Conservation (phyloP, 2,888 invertebrate species). For the Listrodromus nycthemerus region DNA sequence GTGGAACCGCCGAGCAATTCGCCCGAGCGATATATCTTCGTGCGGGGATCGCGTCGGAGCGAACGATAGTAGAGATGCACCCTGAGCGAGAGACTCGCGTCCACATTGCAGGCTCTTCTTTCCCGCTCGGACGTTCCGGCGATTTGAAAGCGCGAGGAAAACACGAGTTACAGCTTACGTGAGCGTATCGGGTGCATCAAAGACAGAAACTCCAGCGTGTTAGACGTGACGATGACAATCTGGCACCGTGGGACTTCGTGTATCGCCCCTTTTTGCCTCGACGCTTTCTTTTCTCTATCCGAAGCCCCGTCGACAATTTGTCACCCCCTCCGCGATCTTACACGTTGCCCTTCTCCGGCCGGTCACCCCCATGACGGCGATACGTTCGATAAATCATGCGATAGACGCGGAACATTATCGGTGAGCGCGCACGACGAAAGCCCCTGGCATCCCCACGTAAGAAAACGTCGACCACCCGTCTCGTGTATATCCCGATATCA, state of each 20-base stretch:
- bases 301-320: constrained; percentile 69
- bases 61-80: constrained; percentile 40
- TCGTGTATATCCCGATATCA: constrained; percentile 28
- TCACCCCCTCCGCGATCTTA: constrained; percentile 58
- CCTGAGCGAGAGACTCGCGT: constrained; percentile 25
- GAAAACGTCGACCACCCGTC: constrained; percentile 44
- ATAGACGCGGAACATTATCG: constrained; percentile 79
- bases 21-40: constrained; percentile 61
- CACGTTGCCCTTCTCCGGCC: constrained; percentile 40
- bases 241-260: constrained; percentile 17
- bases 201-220: constrained; percentile 31
- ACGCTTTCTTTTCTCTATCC: constrained; percentile 74
- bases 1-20: constrained; percentile 28
- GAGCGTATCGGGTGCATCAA: constrained; percentile 11
- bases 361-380: constrained; percentile 70
- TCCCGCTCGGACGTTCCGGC: constrained; percentile 46
- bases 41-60: constrained; percentile 25
- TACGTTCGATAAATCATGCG: constrained; percentile 81
- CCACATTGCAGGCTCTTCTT: constrained; percentile 51
- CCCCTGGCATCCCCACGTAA: constrained; percentile 38
- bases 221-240: constrained; percentile 40
- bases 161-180: constrained; percentile 24
- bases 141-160: constrained; percentile 18
- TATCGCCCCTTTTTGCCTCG: constrained; percentile 48
- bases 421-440: constrained; percentile 44